Conservation (phyloP, 2,113 vertebrate species). For the Pyxicephalus adspersus region DNA sequence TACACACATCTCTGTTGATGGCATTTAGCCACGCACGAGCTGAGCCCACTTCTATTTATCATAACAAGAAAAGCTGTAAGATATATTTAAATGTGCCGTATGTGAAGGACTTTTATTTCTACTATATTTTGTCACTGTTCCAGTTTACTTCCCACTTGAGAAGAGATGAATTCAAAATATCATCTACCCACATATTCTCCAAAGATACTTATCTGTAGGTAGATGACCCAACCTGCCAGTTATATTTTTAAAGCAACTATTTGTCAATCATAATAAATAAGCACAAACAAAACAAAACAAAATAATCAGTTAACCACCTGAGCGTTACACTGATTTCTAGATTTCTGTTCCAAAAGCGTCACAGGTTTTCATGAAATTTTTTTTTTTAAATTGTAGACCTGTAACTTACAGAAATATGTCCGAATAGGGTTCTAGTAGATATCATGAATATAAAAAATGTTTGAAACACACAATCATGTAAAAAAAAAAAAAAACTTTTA, state of each 20-base stretch:
- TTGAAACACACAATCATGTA: too few species aligned
- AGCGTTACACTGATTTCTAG: too few species aligned
- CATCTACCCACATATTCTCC: constrained; percentile 54
- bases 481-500: too few species aligned
- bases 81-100: constrained; percentile 53
- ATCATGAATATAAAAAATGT: too few species aligned
- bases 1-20: constrained; percentile 38
- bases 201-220: constrained; percentile 53
- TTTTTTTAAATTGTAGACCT: too few species aligned
- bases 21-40: constrained; percentile 51
- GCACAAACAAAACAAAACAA: constrained; percentile 44
- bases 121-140: constrained; percentile 49
- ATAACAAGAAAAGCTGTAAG: constrained; percentile 48
- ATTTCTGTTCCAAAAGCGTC: too few species aligned
- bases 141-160: constrained; percentile 53
- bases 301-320: constrained; percentile 12
- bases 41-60: constrained; percentile 55
- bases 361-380: too few species aligned
- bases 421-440: too few species aligned
- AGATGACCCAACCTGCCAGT: constrained; percentile 49
- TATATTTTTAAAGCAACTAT: constrained; percentile 44
- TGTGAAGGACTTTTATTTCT: constrained; percentile 49
- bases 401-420: too few species aligned
- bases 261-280: constrained; percentile 45
- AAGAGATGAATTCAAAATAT: constrained; percentile 47